These are phyloP conservation scores for Drosophila lutescens DNA, from an alignment of 2,888 invertebrate species.

Conservation along the genomic window DNA sequence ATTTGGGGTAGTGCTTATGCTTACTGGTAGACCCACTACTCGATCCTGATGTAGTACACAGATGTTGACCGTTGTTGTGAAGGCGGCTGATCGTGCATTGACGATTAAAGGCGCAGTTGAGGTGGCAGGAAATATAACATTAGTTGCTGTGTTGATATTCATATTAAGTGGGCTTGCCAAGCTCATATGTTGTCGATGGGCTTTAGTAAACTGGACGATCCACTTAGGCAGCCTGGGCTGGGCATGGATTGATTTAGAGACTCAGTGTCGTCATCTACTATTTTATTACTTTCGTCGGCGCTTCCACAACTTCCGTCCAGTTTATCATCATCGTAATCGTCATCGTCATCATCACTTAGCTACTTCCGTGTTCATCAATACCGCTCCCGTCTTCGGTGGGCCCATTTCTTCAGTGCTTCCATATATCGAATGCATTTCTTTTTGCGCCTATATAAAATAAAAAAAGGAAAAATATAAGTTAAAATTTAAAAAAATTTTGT, in stretches of 20 bases:
- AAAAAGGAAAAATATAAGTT: not conserved
- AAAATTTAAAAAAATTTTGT: not conserved
- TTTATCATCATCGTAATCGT: slow-evolving; percentile 86
- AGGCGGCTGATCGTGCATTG: slow-evolving; percentile 40
- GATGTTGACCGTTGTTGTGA: slow-evolving; percentile 43
- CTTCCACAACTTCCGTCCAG: slow-evolving; percentile 92
- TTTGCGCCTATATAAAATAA: slow-evolving; percentile 90
- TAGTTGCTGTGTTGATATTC: slow-evolving; percentile 87
- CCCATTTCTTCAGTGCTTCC: slow-evolving; percentile 88
- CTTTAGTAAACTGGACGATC: slow-evolving; percentile 87
- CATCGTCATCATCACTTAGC: slow-evolving; percentile 76
- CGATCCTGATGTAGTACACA: slow-evolving; percentile 47
- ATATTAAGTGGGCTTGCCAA: slow-evolving; percentile 92
- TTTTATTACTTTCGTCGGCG: slow-evolving; percentile 87
- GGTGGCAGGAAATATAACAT: slow-evolving; percentile 50
- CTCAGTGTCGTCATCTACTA: slow-evolving; percentile 88
- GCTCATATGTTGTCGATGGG: slow-evolving; percentile 89
- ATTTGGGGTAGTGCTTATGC: slow-evolving; percentile 64
- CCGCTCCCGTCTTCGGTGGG: slow-evolving; percentile 85
- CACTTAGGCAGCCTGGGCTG: slow-evolving; percentile 87
- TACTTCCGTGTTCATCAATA: slow-evolving; percentile 84
- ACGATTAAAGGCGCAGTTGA: slow-evolving; percentile 20
- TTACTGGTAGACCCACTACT: slow-evolving; percentile 62
- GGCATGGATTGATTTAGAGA: slow-evolving; percentile 86
- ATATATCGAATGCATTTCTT: slow-evolving; percentile 98